These are phyloP conservation scores for Brachynemurus nebulosus DNA, from an alignment of 2,888 invertebrate genomes.

Conservation along the genomic window DNA sequence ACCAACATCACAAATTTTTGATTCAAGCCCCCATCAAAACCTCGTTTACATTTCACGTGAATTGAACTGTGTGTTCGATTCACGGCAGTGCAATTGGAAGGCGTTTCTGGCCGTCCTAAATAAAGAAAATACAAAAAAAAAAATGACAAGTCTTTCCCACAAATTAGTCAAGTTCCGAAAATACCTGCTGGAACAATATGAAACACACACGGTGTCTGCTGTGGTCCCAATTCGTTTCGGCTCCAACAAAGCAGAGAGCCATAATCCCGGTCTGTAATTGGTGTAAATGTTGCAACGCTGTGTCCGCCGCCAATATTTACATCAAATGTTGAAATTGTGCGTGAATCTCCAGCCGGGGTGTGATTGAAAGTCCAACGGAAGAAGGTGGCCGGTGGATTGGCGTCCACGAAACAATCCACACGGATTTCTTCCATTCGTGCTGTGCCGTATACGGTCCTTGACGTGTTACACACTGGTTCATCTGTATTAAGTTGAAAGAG, in stretches of 20 bases:
- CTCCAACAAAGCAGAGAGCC: conserved; percentile 67
- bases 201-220: conserved; percentile 48
- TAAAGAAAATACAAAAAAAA: neutral
- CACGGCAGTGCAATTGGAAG: conserved; percentile 33
- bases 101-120: conserved; percentile 32
- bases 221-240: conserved; percentile 50
- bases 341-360: conserved; percentile 37
- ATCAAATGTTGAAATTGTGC: conserved; percentile 29
- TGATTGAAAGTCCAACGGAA: conserved; percentile 56
- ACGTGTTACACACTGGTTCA: conserved; percentile 48
- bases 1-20: conserved; percentile 32
- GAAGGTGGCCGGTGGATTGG: conserved; percentile 52
- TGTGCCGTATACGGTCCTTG: conserved; percentile 47
- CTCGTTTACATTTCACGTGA: conserved; percentile 34
- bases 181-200: conserved; percentile 50
- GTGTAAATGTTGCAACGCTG: conserved; percentile 36
- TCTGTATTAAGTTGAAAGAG: no score
- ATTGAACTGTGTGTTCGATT: conserved; percentile 38
- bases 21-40: conserved; percentile 39
- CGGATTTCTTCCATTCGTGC: conserved; percentile 49
- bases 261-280: conserved; percentile 49
- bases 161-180: no score
- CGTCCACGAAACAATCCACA: conserved; percentile 50
- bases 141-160: neutral
- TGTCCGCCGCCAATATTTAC: conserved; percentile 27